These are phyloP conservation scores for Hylia prasina DNA, from an alignment of 2,113 vertebrate genomes.

Conservation along the genomic window DNA sequence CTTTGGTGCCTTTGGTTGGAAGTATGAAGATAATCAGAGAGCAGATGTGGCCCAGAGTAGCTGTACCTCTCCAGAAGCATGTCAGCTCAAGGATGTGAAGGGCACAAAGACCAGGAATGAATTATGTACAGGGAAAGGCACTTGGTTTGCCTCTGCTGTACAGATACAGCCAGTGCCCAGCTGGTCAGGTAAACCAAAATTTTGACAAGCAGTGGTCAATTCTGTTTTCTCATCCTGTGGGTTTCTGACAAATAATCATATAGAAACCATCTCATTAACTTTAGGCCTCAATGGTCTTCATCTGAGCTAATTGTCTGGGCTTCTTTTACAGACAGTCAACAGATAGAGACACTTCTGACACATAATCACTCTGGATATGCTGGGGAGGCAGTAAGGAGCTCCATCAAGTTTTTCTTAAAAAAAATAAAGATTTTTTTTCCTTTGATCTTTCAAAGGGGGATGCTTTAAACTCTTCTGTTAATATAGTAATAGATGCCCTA, in stretches of 20 bases:
- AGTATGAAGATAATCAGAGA: not conserved
- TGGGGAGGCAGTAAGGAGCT: not conserved
- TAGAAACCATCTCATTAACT: not conserved
- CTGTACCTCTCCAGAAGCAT: not conserved
- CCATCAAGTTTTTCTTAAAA: not conserved
- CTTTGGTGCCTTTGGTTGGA: not conserved
- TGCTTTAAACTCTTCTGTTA: not conserved
- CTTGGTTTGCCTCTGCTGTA: not conserved
- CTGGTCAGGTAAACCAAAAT: not conserved
- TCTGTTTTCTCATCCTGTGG: not conserved
- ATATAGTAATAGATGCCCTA: not conserved
- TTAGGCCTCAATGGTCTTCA: not conserved
- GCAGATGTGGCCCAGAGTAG: not conserved
- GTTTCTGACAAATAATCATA: not conserved
- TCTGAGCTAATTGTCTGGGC: not conserved
- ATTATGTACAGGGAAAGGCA: not conserved
- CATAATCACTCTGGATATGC: not conserved
- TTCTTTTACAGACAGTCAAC: not conserved
- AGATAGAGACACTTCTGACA: not conserved
- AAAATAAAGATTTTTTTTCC: not conserved
- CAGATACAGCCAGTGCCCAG: not conserved
- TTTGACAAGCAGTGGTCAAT: not conserved
- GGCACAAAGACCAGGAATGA: not conserved
- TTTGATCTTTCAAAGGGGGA: not conserved
- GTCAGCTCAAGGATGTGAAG: not conserved